Base-by-base conservation (phyloP, 35 echinoderm and acorn worm genomes). In the Ptychodera flava region DNA sequence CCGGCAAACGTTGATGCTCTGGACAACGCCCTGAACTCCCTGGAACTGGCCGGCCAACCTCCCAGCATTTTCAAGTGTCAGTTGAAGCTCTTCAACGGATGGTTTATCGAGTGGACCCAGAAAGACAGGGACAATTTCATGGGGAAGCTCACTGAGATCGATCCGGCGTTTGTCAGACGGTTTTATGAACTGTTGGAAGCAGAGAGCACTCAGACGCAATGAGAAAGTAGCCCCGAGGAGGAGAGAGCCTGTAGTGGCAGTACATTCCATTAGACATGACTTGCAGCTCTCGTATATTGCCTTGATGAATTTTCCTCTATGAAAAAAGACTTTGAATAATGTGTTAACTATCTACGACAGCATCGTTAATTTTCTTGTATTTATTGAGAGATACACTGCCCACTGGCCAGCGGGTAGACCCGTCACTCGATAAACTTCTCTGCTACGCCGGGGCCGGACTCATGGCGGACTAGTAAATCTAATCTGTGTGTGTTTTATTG, bases 51-150 rank as follows among this genome's bases (percentile, higher is more conserved):
- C 31, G 87, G 91, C 76, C 89, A 90, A 53, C 87, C 93, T 15
- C 93, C 90, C 0, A 87, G 86, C 38, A 95, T 95, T 52, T 95
- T 92, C 80, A 83, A 89, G 87, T 95, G 93, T 87, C 93, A 95
- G 64, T 34, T 91, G 36, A 92, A 90, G 83, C 85, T 95, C 27
- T 95, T 95, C 53, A 85, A 78, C 0, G 53, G 78, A 6, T 95
- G 93, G 93, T 95, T 95, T 90, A 33, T 89, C 2, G 82, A 80
- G 30, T 95, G 93, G 93, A 64, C 87, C 1, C 90, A 95, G 1
- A 82, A 84, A 33, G 90, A 95, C 36, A 89, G 85, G 76, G 90
- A 91, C 34, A 28, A 38, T 27, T 92, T 95, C 75, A 28, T 95
- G 30, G 31, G 80, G 33, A 84, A 85, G 34, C 75, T 95, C 27